phyloP scores from a whole-genome alignment of 1,140 invertebrate species.

The Drosophila subobscura region DNA sequence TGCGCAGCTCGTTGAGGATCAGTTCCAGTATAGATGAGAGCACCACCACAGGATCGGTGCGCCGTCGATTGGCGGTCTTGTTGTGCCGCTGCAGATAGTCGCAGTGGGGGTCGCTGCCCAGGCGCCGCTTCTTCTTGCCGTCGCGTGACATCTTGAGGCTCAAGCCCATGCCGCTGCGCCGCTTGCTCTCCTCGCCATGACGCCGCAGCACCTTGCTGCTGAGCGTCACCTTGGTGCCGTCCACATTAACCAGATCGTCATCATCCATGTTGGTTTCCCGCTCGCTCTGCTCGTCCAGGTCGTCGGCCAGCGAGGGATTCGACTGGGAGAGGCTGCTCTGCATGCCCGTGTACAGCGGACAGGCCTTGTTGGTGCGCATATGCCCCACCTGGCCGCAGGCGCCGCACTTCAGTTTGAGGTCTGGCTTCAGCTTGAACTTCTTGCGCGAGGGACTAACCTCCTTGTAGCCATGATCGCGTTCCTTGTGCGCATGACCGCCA shows the following conservation, averaged over 20 bases:
- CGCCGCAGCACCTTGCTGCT: constrained; percentile 91
- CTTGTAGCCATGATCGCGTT: constrained; percentile 81
- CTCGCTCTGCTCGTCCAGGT: constrained; percentile 92
- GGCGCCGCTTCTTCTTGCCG: constrained; percentile 89
- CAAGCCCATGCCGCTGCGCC: constrained; percentile 85
- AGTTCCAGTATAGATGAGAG: constrained; percentile 96
- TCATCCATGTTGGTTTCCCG: constrained; percentile 90
- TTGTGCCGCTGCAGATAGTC: constrained; percentile 96
- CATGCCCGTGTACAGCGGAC: constrained; percentile 93
- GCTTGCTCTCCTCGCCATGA: constrained; percentile 88
- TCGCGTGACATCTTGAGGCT: constrained; percentile 93
- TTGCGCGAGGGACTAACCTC: constrained; percentile 89
- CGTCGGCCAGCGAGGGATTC: constrained; percentile 91
- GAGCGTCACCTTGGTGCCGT: constrained; percentile 94
- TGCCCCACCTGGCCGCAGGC: constrained; percentile 92
- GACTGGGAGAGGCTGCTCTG: constrained; percentile 86
- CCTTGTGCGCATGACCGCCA: constrained; percentile 70
- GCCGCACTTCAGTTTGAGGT: constrained; percentile 97
- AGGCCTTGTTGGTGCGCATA: constrained; percentile 96
- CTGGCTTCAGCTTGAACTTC: constrained; percentile 93
- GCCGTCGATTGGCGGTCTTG: constrained; percentile 94
- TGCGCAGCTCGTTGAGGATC: constrained; percentile 96
- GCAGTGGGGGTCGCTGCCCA: constrained; percentile 91
- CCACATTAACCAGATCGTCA: constrained; percentile 95
- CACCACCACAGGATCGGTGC: constrained; percentile 98